Evolutionary conservation across 2,888 invertebrate genomes (phyloP).

Genomic region (Beris chalybata): DNA sequence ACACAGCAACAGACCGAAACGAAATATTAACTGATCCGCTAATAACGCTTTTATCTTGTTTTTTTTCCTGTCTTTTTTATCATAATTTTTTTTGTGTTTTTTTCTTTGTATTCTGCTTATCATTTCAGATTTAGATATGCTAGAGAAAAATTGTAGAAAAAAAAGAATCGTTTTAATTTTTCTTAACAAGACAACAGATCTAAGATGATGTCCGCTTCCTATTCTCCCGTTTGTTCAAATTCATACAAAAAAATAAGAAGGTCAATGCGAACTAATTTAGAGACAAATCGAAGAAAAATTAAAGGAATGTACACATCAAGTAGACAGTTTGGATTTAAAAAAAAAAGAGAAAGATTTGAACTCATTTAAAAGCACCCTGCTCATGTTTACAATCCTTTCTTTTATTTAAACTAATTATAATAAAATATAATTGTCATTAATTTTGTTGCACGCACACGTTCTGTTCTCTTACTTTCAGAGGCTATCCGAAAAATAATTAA

Average conservation of each 20-base stretch:
- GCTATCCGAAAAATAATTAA: slow-evolving; percentile 9
- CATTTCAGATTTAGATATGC: slow-evolving; percentile 36
- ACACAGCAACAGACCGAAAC: not conserved
- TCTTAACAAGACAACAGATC: slow-evolving; percentile 6
- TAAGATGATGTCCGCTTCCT: slow-evolving; percentile 1
- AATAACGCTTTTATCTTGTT: slow-evolving; percentile 13
- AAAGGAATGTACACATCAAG: too few species aligned
- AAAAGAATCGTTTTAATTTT: not conserved
- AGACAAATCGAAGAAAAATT: too few species aligned
- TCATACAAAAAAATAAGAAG: too few species aligned
- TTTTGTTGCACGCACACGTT: slow-evolving; percentile 32
- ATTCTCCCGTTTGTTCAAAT: not conserved
- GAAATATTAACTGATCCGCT: not conserved
- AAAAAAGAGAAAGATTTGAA: too few species aligned
- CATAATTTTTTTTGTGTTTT: slow-evolving; percentile 12
- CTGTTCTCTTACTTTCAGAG: slow-evolving; percentile 39
- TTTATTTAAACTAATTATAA: slow-evolving; percentile 2
- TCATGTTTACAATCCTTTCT: slow-evolving; percentile 14
- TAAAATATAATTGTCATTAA: slow-evolving; percentile 9
- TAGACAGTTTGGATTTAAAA: too few species aligned
- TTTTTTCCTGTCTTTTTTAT: too few species aligned
- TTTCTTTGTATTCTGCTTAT: slow-evolving; percentile 36
- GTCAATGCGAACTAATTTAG: too few species aligned
- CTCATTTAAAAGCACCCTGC: not conserved
- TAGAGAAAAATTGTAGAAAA: slow-evolving; percentile 29